Evolutionary conservation across 2,797 vertebrate genomes (phyloP).

Genomic region (Squalus acanthias): DNA sequence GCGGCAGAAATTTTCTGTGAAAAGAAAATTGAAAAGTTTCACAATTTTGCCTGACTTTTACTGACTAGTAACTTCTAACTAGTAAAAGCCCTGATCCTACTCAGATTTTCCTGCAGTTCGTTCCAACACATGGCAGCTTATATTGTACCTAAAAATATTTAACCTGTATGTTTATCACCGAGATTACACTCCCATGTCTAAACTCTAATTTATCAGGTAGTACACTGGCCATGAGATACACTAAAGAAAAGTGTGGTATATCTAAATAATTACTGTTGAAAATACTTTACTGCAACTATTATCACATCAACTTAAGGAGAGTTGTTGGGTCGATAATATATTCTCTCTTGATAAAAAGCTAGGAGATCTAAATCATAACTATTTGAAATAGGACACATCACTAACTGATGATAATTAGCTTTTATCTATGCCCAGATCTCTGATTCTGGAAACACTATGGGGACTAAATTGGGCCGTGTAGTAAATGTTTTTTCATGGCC

Average conservation of each 20-base stretch:
- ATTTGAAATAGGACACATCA: not conserved
- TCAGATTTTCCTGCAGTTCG: not conserved
- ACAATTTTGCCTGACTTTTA: not conserved
- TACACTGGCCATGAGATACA: not conserved
- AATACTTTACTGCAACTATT: not conserved
- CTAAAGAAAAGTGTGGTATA: not conserved
- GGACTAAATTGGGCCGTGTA: not conserved
- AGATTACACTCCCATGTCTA: not conserved
- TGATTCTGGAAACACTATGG: not conserved
- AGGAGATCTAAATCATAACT: constrained; percentile 20
- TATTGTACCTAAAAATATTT: not conserved
- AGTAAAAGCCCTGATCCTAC: not conserved
- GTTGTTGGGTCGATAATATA: not conserved
- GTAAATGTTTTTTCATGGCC: not conserved
- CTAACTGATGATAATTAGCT: not conserved
- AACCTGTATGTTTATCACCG: not conserved
- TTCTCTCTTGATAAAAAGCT: not conserved
- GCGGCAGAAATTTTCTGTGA: constrained; percentile 68
- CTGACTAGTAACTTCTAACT: not conserved
- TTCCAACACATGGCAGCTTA: not conserved
- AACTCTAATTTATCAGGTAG: not conserved
- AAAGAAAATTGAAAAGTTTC: constrained; percentile 36
- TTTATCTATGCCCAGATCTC: not conserved
- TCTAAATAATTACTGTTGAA: not conserved
- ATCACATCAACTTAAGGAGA: not conserved